Conservation (phyloP, 1,140 invertebrate species). For the Bombus picipes region DNA sequence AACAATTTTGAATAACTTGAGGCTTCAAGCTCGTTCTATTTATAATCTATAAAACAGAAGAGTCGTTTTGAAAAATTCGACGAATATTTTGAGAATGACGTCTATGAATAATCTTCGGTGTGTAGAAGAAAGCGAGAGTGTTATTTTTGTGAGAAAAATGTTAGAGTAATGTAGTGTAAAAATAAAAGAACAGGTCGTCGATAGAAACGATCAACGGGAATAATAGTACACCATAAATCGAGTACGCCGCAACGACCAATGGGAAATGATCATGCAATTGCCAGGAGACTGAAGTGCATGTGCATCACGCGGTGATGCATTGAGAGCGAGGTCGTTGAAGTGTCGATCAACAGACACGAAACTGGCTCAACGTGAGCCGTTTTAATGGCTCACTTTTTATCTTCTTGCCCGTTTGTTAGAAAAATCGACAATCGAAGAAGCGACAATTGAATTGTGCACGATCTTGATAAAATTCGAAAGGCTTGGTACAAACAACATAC, state of each 20-base stretch:
- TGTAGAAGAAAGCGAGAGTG: neutral
- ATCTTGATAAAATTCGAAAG: neutral
- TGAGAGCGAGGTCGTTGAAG: slow-evolving; percentile 47
- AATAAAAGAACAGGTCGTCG: neutral
- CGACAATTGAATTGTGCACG: too few species aligned
- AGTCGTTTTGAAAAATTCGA: neutral
- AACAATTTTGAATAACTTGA: neutral
- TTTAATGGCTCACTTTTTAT: neutral
- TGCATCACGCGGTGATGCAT: slow-evolving; percentile 48
- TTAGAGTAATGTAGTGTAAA: neutral
- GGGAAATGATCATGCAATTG: slow-evolving; percentile 50
- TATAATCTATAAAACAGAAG: too few species aligned
- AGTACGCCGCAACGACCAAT: slow-evolving; percentile 32
- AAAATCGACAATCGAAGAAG: neutral
- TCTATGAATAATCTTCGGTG: neutral
- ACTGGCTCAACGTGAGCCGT: slow-evolving; percentile 22
- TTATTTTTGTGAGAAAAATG: neutral
- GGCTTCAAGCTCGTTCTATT: too few species aligned
- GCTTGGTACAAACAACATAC: too few species aligned
- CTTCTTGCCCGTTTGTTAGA: neutral
- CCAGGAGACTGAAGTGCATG: slow-evolving; percentile 39
- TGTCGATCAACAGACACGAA: slow-evolving; percentile 42
- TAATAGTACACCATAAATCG: slow-evolving; percentile 35
- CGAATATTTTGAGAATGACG: neutral
- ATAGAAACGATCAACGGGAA: slow-evolving; percentile 4